A percentile compares a stretch with the other conserved stretches of the same genome.
These are phyloP conservation scores for Scaptodrosophila latifasciaeformis DNA, from an alignment of 2,888 invertebrate species.

Conservation along the genomic window DNA sequence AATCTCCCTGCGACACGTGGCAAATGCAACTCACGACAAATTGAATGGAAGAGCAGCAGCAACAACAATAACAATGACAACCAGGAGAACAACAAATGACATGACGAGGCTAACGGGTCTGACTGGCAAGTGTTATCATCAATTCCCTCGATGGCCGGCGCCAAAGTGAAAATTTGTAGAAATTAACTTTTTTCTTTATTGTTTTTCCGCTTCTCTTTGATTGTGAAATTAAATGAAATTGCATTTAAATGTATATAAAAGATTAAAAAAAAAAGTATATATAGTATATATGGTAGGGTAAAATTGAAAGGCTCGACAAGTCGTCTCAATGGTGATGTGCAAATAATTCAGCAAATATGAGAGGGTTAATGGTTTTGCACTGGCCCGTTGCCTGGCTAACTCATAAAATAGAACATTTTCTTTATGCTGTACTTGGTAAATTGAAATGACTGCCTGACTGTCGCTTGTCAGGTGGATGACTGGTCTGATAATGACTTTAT, in stretches of 20 bases:
- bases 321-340: constrained; percentile 13
- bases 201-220: background rate
- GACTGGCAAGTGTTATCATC: constrained; percentile 21
- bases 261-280: too few species aligned
- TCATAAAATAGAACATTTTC: background rate
- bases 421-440: constrained; percentile 24
- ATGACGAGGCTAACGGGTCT: constrained; percentile 34
- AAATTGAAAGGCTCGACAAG: too few species aligned
- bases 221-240: constrained; percentile 59
- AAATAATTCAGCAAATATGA: background rate
- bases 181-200: constrained; percentile 58
- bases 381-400: constrained; percentile 10
- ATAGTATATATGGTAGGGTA: too few species aligned
- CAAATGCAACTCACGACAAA: background rate
- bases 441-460: background rate
- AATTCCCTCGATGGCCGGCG: constrained; percentile 38
- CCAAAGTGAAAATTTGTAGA: constrained; percentile 71
- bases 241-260: constrained; percentile 61
- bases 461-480: background rate
- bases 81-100: background rate
- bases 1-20: constrained; percentile 44
- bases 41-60: constrained; percentile 4
- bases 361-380: constrained; percentile 5
- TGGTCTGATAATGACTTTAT: constrained; percentile 54
- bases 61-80: background rate